A percentile compares a stretch with the other conserved stretches of the same genome.
These are phyloP conservation scores for Cataglyphis rosenhaueri DNA, from an alignment of 2,888 invertebrate genomes.

Conservation along the genomic window DNA sequence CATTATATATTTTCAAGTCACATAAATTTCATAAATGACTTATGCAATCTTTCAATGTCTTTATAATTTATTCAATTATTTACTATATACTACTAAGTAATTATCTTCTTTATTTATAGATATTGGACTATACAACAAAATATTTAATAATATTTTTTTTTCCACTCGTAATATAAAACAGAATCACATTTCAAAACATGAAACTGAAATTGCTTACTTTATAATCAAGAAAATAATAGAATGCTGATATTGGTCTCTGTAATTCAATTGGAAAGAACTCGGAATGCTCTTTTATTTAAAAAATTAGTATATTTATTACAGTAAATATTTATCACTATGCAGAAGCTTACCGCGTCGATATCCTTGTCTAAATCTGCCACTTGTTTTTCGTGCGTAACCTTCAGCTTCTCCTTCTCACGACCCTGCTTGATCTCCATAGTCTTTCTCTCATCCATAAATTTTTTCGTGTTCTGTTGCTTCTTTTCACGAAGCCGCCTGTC, in stretches of 20 bases:
- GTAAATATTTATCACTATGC: not conserved
- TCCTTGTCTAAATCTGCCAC: conserved; percentile 86
- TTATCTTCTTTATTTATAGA: not conserved
- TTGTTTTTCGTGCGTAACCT: conserved; percentile 88
- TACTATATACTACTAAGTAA: not conserved
- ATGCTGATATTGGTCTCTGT: not conserved
- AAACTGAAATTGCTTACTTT: not conserved
- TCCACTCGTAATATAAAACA: not conserved
- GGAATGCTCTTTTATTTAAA: not conserved
- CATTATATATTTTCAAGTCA: conserved; percentile 7
- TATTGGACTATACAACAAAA: not conserved
- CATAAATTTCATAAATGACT: conserved; percentile 1
- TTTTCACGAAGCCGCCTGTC: conserved; percentile 88
- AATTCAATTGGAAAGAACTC: not conserved
- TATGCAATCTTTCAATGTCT: not conserved
- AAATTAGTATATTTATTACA: not conserved
- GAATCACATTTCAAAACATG: not conserved
- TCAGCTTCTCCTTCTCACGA: conserved; percentile 87
- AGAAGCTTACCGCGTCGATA: conserved; percentile 83
- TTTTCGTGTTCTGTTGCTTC: conserved; percentile 89
- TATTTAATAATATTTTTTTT: not conserved
- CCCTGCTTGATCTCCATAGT: conserved; percentile 87
- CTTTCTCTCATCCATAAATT: conserved; percentile 89
- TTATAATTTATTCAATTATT: conserved; percentile 3
- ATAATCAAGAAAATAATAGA: not conserved